Percentiles rank a stretch among this genome's conserved stretches.
phyloP scores from a whole-genome alignment of 1,140 invertebrate genomes.

The Drosophila azteca region DNA sequence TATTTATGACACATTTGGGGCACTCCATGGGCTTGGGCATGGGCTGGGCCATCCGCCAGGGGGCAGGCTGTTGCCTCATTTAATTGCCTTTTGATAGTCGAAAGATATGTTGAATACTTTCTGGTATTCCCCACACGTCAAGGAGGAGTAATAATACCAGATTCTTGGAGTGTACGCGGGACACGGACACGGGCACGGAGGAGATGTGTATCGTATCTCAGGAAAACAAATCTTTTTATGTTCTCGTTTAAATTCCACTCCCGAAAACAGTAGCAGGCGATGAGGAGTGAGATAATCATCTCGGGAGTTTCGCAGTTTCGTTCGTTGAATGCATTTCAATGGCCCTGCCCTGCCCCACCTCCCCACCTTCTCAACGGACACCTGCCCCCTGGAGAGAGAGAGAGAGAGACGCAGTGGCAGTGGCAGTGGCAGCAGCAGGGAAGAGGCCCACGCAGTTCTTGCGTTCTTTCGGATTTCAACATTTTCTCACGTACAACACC shows the following conservation, averaged over 20 bases:
- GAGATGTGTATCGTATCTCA: conserved; percentile 1
- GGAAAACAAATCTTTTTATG: conserved; percentile 17
- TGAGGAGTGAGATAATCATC: conserved; percentile 27
- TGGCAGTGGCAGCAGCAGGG: too few relatives aligned
- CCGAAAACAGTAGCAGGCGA: conserved; percentile 39
- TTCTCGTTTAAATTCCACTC: conserved; percentile 52
- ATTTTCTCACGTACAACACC: conserved; percentile 67
- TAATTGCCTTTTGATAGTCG: conserved; percentile 61
- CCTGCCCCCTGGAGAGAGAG: conserved; percentile 20
- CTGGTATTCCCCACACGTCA: conserved; percentile 40
- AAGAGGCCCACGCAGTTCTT: conserved; percentile 3
- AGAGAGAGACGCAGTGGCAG: too few relatives aligned
- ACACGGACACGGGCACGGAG: not conserved
- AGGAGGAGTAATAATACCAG: conserved; percentile 22
- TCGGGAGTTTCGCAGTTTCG: conserved; percentile 42
- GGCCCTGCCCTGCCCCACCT: conserved; percentile 5
- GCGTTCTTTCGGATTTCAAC: conserved; percentile 42
- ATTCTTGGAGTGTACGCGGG: conserved; percentile 17
- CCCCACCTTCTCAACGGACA: conserved; percentile 17
- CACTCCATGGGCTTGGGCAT: conserved; percentile 36
- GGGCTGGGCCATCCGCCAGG: not conserved
- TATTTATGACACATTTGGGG: conserved; percentile 64
- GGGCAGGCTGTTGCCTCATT: conserved; percentile 21
- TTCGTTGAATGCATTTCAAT: conserved; percentile 73
- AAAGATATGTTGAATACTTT: not conserved